Conservation (phyloP, 2,797 vertebrate species). For the Sternarchorhynchus goeldii region DNA sequence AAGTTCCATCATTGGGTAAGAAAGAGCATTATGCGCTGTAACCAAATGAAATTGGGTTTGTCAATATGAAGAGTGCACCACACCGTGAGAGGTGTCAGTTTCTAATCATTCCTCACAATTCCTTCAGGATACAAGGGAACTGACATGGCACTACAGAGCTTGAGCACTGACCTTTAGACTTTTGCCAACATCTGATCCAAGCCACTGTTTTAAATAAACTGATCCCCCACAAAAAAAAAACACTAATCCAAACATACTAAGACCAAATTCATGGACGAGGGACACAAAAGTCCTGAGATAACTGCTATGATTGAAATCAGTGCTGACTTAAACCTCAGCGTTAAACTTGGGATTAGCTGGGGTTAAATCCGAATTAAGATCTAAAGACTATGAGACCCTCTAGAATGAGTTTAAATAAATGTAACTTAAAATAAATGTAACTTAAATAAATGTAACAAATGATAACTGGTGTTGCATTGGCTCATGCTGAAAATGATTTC, state of each 20-base stretch:
- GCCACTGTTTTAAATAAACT: too few relatives aligned
- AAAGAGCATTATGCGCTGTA: constrained; percentile 71
- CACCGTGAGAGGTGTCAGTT: constrained; percentile 76
- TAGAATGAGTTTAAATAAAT: too few relatives aligned
- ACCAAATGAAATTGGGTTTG: constrained; percentile 71
- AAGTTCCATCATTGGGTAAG: constrained; percentile 71
- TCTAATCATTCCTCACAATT: constrained; percentile 67
- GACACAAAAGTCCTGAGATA: background rate
- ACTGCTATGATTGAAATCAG: background rate
- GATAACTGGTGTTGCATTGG: background rate
- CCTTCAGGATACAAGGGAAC: constrained; percentile 55
- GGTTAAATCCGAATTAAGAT: background rate
- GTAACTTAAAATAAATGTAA: background rate
- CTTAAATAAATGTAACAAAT: background rate
- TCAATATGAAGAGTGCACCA: constrained; percentile 78
- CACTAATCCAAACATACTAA: too few relatives aligned
- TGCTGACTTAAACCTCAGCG: background rate
- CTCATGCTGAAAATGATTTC: background rate
- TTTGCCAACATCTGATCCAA: background rate
- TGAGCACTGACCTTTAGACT: constrained; percentile 10
- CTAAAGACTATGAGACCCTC: background rate
- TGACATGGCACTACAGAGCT: constrained; percentile 34
- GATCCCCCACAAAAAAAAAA: background rate
- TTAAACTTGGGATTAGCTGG: background rate
- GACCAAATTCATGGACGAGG: background rate